Evolutionary conservation across 2,888 invertebrate species (phyloP).

Genomic region (Nomada lathburiana): DNA sequence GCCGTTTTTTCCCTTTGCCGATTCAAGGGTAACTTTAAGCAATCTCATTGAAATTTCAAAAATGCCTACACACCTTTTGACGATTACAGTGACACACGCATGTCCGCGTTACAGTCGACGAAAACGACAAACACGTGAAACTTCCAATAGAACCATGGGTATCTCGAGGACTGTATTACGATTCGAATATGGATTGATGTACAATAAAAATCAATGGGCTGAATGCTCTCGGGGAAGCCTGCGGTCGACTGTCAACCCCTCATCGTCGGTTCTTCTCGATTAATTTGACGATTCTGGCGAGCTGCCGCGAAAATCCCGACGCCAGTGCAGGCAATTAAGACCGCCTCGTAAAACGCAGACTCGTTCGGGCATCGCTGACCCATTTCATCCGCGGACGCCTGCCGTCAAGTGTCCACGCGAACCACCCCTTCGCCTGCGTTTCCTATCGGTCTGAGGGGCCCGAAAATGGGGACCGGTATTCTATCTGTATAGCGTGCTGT

Average conservation of each 20-base stretch:
- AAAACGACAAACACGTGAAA: no score
- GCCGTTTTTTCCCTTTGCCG: neutral
- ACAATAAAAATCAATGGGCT: no score
- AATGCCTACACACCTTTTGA: neutral
- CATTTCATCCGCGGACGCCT: conserved; percentile 54
- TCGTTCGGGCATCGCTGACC: conserved; percentile 61
- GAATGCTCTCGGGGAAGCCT: neutral
- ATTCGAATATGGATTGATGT: no score
- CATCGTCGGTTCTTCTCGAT: neutral
- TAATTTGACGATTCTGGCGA: conserved; percentile 20
- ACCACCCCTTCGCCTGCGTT: neutral
- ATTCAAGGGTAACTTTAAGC: neutral
- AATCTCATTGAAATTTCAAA: neutral
- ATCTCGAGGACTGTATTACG: no score
- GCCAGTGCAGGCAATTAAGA: conserved; percentile 50
- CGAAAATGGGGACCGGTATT: conserved; percentile 21
- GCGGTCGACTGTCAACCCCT: neutral
- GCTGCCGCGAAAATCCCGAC: conserved; percentile 11
- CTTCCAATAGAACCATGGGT: no score
- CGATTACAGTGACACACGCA: no score
- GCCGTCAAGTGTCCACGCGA: conserved; percentile 47
- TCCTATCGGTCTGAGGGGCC: neutral
- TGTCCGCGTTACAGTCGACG: no score
- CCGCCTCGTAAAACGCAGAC: conserved; percentile 63
- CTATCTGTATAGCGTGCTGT: no score